Conservation (phyloP, 2,113 vertebrate species). For the Podarcis raffonei region DNA sequence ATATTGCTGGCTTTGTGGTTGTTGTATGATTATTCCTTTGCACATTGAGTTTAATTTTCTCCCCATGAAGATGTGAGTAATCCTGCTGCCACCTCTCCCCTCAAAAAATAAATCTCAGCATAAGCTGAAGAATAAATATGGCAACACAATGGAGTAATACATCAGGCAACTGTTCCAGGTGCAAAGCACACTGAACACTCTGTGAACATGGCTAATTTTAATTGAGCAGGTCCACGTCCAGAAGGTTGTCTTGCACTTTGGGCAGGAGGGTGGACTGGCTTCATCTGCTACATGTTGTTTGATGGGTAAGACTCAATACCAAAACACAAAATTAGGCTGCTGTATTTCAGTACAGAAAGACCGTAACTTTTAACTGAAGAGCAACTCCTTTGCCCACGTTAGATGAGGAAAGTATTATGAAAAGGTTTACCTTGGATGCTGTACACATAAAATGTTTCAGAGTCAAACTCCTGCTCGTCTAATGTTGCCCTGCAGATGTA, state of each 20-base stretch:
- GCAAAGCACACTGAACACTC: background rate
- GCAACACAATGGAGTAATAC: background rate
- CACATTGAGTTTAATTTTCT: background rate
- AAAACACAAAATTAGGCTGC: background rate
- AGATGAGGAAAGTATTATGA: background rate
- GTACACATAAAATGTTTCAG: conserved; percentile 82
- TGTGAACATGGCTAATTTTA: too few relatives aligned
- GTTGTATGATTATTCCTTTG: background rate
- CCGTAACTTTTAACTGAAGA: background rate
- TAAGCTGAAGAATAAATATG: background rate
- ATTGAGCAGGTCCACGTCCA: background rate
- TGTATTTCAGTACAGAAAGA: background rate
- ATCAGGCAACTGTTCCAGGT: background rate
- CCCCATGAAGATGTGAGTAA: too few relatives aligned
- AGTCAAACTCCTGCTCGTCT: conserved; percentile 82
- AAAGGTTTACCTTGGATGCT: conserved; percentile 82
- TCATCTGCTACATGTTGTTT: background rate
- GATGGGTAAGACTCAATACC: too few relatives aligned
- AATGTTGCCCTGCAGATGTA: conserved; percentile 87
- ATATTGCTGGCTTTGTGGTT: background rate
- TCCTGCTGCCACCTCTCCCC: too few relatives aligned
- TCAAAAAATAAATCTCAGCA: background rate
- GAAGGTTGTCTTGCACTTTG: background rate
- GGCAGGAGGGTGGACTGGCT: background rate
- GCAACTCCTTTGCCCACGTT: background rate